These are phyloP conservation scores for Kryptopterus vitreolus DNA, from an alignment of 2,797 vertebrate species.

Conservation along the genomic window DNA sequence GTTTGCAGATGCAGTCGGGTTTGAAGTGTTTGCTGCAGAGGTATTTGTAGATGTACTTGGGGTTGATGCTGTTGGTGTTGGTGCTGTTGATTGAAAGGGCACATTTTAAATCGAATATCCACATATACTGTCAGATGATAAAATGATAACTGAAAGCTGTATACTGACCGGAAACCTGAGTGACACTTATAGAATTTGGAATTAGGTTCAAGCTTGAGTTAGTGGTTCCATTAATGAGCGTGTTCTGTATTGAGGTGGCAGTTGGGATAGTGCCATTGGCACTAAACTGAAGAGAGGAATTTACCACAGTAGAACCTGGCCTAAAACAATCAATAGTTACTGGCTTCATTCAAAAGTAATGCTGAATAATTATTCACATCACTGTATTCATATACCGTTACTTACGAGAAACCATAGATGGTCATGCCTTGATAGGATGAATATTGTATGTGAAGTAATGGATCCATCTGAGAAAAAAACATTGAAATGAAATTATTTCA, in stretches of 20 bases:
- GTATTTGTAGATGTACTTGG: too few relatives aligned
- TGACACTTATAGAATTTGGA: neutral
- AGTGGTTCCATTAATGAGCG: neutral
- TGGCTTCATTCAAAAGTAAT: too few relatives aligned
- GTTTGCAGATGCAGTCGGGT: too few relatives aligned
- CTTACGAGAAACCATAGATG: neutral
- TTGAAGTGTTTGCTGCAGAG: too few relatives aligned
- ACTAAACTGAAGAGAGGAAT: neutral
- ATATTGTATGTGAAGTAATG: neutral
- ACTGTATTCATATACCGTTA: neutral
- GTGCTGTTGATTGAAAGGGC: too few relatives aligned
- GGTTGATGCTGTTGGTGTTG: too few relatives aligned
- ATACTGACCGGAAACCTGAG: neutral
- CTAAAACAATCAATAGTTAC: too few relatives aligned
- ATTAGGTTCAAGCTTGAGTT: neutral
- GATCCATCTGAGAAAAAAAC: neutral
- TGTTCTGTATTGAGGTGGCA: neutral
- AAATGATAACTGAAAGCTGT: neutral
- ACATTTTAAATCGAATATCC: neutral
- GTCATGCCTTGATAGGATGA: neutral
- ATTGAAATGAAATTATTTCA: too few relatives aligned
- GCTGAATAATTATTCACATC: too few relatives aligned
- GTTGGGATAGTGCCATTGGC: neutral
- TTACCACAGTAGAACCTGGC: neutral
- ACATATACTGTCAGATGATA: neutral